phyloP scores from a whole-genome alignment of 2,113 vertebrate species.

The Equus przewalskii region DNA sequence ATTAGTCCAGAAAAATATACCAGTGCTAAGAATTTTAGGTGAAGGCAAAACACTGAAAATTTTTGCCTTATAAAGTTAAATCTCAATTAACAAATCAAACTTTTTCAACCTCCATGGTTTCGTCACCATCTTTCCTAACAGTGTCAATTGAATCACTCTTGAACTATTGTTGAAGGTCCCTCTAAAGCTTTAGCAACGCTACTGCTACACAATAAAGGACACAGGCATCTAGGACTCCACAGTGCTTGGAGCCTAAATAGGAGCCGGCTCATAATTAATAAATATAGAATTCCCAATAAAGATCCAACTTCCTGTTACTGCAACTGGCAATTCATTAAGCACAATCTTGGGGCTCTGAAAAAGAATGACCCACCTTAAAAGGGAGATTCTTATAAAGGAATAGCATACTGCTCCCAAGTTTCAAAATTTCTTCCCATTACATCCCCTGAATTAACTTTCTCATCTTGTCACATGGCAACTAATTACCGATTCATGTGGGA shows the following conservation, averaged over 20 bases:
- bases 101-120: background rate
- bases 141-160: background rate
- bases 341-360: background rate
- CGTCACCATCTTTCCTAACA: constrained; percentile 6
- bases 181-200: background rate
- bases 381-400: background rate
- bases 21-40: background rate
- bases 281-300: background rate
- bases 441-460: constrained; percentile 36
- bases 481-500: background rate
- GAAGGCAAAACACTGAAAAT: background rate
- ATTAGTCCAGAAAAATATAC: background rate
- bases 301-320: background rate
- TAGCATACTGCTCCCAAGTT: background rate
- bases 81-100: background rate
- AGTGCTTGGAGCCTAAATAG: background rate
- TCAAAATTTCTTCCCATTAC: background rate
- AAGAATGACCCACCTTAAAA: background rate
- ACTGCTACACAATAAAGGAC: background rate
- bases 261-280: background rate
- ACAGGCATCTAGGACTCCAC: background rate
- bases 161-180: background rate
- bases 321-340: background rate
- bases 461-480: background rate
- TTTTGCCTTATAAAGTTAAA: constrained; percentile 15